Conservation (phyloP, 1,140 invertebrate genomes). For the Oryzaephilus surinamensis region DNA sequence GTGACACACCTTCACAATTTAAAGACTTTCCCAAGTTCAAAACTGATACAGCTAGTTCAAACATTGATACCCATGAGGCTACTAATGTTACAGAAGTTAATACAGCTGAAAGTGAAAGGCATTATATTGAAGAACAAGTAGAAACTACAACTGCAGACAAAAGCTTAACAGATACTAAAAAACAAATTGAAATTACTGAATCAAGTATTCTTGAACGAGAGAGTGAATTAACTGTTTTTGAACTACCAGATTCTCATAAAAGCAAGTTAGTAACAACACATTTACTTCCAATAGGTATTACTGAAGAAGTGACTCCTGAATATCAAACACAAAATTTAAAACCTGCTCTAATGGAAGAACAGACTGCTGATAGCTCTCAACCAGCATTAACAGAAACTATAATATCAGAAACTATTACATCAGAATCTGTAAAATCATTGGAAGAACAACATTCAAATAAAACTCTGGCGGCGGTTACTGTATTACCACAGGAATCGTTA, state of each 20-base stretch:
- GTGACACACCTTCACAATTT: slow-evolving; percentile 44
- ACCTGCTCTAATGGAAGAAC: slow-evolving; percentile 30
- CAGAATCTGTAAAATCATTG: slow-evolving; percentile 37
- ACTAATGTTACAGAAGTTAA: slow-evolving; percentile 45
- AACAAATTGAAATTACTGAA: slow-evolving; percentile 41
- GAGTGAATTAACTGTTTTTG: slow-evolving; percentile 37
- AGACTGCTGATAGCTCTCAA: slow-evolving; percentile 40
- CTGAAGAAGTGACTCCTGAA: slow-evolving; percentile 47
- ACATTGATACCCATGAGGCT: slow-evolving; percentile 44
- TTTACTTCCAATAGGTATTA: slow-evolving; percentile 43
- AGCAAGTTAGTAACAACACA: slow-evolving; percentile 42
- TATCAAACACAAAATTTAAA: slow-evolving; percentile 39
- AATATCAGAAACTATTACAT: slow-evolving; percentile 40
- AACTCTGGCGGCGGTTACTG: slow-evolving; percentile 37
- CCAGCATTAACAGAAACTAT: slow-evolving; percentile 41
- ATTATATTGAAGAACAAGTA: slow-evolving; percentile 31
- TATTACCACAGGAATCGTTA: slow-evolving; percentile 43
- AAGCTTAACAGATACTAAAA: slow-evolving; percentile 35
- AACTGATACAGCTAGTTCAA: slow-evolving; percentile 39
- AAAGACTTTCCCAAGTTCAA: slow-evolving; percentile 42
- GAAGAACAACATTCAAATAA: slow-evolving; percentile 30
- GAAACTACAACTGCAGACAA: slow-evolving; percentile 35
- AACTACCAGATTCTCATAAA: slow-evolving; percentile 44
- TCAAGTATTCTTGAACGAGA: slow-evolving; percentile 47
- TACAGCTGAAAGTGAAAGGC: slow-evolving; percentile 43